Percentiles rank a stretch among this genome's conserved stretches.
phyloP scores from a whole-genome alignment of 2,113 vertebrate genomes.

The Phalacrocorax aristotelis region DNA sequence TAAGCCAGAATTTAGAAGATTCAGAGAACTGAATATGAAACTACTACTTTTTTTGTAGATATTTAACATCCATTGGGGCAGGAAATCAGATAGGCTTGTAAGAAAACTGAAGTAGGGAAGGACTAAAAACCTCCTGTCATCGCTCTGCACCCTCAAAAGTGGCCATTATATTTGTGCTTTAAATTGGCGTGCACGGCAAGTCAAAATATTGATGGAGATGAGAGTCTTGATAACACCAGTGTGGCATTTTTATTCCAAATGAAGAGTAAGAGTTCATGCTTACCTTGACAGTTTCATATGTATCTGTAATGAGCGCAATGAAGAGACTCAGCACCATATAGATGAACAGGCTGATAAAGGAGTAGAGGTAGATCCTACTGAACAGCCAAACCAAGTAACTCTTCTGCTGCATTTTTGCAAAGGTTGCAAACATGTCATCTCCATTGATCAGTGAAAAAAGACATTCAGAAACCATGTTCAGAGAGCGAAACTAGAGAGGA shows the following conservation, averaged over 20 bases:
- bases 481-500: slow-evolving; percentile 84
- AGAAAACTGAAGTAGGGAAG: not conserved
- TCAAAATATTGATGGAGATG: not conserved
- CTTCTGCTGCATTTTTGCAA: slow-evolving; percentile 86
- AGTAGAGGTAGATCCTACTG: slow-evolving; percentile 91
- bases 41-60: not conserved
- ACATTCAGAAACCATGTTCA: slow-evolving; percentile 89
- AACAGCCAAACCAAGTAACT: slow-evolving; percentile 92
- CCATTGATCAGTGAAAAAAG: slow-evolving; percentile 94
- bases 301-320: slow-evolving; percentile 93
- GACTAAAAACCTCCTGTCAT: not conserved
- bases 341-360: slow-evolving; percentile 93
- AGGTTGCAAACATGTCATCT: slow-evolving; percentile 93
- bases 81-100: not conserved
- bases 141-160: not conserved
- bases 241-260: not conserved
- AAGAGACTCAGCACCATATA: slow-evolving; percentile 97
- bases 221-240: not conserved
- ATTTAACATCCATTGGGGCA: not conserved
- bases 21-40: not conserved
- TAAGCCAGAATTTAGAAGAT: not conserved
- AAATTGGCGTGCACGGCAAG: not conserved
- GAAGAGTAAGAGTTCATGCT: not conserved
- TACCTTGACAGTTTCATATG: slow-evolving; percentile 95
- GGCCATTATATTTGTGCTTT: not conserved